Percentiles rank a stretch among this genome's conserved stretches.
Conservation (phyloP, 2,113 vertebrate species). For the Pseudois nayaur region DNA sequence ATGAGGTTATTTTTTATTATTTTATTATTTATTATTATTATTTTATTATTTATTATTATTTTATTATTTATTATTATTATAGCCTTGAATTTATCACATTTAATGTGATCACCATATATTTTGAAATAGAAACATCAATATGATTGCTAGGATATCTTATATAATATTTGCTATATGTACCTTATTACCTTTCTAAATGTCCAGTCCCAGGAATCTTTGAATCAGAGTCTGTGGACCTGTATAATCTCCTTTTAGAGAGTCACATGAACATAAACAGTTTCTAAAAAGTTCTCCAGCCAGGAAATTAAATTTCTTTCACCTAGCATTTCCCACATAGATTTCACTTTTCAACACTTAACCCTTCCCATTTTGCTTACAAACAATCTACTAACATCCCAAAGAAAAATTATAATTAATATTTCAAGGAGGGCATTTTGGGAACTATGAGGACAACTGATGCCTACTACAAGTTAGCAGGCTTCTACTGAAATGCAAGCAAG, state of each 20-base stretch:
- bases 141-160: background rate
- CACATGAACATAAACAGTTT: background rate
- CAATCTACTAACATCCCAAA: background rate
- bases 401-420: conserved; percentile 3
- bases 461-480: background rate
- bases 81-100: background rate
- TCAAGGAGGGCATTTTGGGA: background rate
- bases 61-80: background rate
- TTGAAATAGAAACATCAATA: background rate
- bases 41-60: background rate
- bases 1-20: background rate
- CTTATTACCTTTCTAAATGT: background rate
- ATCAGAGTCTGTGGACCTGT: background rate
- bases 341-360: background rate
- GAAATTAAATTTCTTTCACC: background rate
- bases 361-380: background rate
- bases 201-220: background rate
- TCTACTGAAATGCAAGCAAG: background rate
- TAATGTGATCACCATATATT: background rate
- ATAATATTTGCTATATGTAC: background rate
- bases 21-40: background rate
- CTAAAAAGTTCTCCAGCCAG: background rate
- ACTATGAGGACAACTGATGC: background rate
- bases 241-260: background rate
- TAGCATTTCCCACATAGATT: background rate